Evolutionary conservation across 2,888 invertebrate genomes (phyloP), one percentile per base, ranked within the genome.

Genomic region (Oligia fasciuncula): DNA sequence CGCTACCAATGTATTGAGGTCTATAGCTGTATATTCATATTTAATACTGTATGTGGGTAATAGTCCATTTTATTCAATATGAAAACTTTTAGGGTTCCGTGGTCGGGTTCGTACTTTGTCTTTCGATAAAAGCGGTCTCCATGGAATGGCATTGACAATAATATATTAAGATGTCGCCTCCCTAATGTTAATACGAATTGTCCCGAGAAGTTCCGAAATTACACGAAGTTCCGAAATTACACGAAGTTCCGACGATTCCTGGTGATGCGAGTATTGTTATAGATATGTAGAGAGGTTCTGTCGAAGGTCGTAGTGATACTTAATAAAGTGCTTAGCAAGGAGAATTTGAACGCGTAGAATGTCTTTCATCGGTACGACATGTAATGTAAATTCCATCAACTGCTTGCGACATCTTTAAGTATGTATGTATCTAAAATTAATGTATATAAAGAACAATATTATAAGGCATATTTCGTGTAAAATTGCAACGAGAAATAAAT

Each of bases 91-190:
- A 17, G 69, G 46, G 63, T 76, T 69, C 60, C 57, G 46, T 29
- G 29, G 54, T 40, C 63, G 40, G 62, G 77, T 67, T 60, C 29
- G 11, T 75, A 75, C 73, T 74, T 74, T 87, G 79, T 81, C 69
- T 81, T 71, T 60, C 29, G 49, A 77, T 71, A 69, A 77, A 74
- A 86, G 69, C 65, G 46, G 73, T 67, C 74, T 60, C 66, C 2
- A 40, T n/a, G 77, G 76, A 84, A 80, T 77, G 87, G 78, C 67
- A 80, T 86, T 78, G 84, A 78, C 71, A 68, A 69, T 86, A 71
- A 69, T 86, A 76, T 84, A 83, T 83, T 73, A 71, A 69, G 84
- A 74, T 49, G 77, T 62, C 75, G 60, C 63, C 60, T 75, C 49
- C 57, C 69, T 74, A 75, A 83, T 79, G 60, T 75, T 62, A 83